These are phyloP conservation scores for Callopanchax toddi DNA, from an alignment of 2,113 vertebrate genomes.

Conservation along the genomic window DNA sequence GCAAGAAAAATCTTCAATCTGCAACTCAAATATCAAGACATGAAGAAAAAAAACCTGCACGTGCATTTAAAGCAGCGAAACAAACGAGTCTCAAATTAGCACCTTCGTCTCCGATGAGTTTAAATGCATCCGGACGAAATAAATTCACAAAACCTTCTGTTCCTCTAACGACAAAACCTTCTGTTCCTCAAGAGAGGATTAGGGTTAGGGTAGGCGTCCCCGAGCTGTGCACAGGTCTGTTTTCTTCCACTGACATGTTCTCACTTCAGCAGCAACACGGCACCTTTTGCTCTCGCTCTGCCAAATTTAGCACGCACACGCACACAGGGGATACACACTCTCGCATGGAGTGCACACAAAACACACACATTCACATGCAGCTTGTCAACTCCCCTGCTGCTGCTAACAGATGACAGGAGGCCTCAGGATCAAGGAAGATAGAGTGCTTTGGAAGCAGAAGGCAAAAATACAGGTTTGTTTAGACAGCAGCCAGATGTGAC, in stretches of 20 bases:
- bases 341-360: neutral
- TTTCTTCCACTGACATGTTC: conserved; percentile 48
- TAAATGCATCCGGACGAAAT: neutral
- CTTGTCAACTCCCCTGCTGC: conserved; percentile 38
- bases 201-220: too few species aligned
- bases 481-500: conserved; percentile 58
- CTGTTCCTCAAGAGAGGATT: conserved; percentile 36
- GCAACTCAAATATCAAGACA: neutral
- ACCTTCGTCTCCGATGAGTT: neutral
- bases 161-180: conserved; percentile 26
- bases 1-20: conserved; percentile 1
- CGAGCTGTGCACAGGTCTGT: conserved; percentile 28
- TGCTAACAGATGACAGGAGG: conserved; percentile 46
- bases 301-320: conserved; percentile 36
- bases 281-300: conserved; percentile 38
- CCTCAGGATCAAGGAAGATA: conserved; percentile 46
- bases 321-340: neutral
- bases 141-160: neutral
- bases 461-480: conserved; percentile 54
- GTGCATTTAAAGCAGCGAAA: neutral
- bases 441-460: conserved; percentile 34
- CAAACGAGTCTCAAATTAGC: neutral
- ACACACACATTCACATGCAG: conserved; percentile 6
- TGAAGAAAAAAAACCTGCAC: neutral
- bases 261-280: conserved; percentile 41